Evolutionary conservation across 2,113 vertebrate species (phyloP).

Genomic region (Thunnus thynnus): DNA sequence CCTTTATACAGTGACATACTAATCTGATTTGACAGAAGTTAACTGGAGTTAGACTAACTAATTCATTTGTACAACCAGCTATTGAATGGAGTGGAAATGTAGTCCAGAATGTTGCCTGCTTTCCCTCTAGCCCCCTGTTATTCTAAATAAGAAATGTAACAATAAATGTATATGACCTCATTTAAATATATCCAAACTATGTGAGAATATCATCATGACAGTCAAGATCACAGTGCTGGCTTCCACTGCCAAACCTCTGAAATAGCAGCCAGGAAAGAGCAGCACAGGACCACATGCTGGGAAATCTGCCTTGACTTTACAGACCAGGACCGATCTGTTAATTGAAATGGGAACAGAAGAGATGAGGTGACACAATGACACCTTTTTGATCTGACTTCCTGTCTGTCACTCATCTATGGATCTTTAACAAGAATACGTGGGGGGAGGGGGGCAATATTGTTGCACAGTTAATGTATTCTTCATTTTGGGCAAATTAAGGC

Average conservation of each 20-base stretch:
- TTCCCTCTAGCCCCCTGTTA: too few species aligned
- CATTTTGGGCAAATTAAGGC: slow-evolving; percentile 66
- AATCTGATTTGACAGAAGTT: too few species aligned
- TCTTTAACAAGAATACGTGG: slow-evolving; percentile 54
- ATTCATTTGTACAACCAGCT: too few species aligned
- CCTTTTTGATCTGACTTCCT: slow-evolving; percentile 66
- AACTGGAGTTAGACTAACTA: too few species aligned
- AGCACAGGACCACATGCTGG: slow-evolving; percentile 54
- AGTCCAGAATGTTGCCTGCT: too few species aligned
- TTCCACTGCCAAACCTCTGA: neutral
- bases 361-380: slow-evolving; percentile 69
- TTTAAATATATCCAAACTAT: neutral
- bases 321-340: slow-evolving; percentile 66
- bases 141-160: neutral
- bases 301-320: slow-evolving; percentile 28
- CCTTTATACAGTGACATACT: too few species aligned
- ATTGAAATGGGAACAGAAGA: slow-evolving; percentile 72
- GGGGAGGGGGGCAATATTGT: slow-evolving; percentile 33
- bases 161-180: neutral
- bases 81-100: too few species aligned
- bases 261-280: slow-evolving; percentile 54
- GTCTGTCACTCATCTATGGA: slow-evolving; percentile 65
- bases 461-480: slow-evolving; percentile 63
- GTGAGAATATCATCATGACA: neutral
- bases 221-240: neutral